Evolutionary conservation across 1,140 invertebrate genomes (phyloP), one percentile per base, ranked within the genome.

Genomic region (Aphaenogaster floridana): DNA sequence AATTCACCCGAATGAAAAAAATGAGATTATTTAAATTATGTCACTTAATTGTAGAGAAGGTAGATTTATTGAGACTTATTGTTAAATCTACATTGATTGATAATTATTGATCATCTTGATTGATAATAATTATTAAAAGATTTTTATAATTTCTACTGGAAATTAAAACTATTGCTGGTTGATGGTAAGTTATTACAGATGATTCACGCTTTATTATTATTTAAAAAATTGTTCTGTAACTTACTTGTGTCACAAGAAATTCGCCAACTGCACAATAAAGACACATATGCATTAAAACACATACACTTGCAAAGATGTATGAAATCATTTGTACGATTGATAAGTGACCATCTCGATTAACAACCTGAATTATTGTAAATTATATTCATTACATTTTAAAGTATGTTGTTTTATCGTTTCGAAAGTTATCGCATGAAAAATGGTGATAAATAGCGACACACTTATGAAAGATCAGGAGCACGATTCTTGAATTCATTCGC

Each of bases 241-340:
- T 39, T 59, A 76, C 54, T 76, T 76, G 72, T 6, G n/a, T 42
- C n/a, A 76, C 54, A 3, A 76, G 72, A 59, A 28, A 7, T 76
- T 76, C 54, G 7, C 72, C 72, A 3, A 42, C 13, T 6, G 54
- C 72, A 76, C 72, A 76, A 13, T 76, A 76, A 42, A 76, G 36
- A 45, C 54, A 57, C 54, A 21, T 76, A n/a, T 76, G 72, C 54
- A 59, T 6, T 21, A 76, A 42, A 28, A 76, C 11, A 42, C n/a
- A 42, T 42, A 28, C 11, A 45, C 2, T 42, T 1, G n/a, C 17
- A 5, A n/a, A 34, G 6, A 76, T 15, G n/a, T n/a, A 45, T 11
- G n/a, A 59, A 59, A 13, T 34, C 2, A 76, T 28, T 42, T 76
- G 52, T 1, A 42, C 3, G 28, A 28, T 15, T 36, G 72, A 59